Conservation (phyloP, 1,140 invertebrate genomes). For the Drosophila pandora region DNA sequence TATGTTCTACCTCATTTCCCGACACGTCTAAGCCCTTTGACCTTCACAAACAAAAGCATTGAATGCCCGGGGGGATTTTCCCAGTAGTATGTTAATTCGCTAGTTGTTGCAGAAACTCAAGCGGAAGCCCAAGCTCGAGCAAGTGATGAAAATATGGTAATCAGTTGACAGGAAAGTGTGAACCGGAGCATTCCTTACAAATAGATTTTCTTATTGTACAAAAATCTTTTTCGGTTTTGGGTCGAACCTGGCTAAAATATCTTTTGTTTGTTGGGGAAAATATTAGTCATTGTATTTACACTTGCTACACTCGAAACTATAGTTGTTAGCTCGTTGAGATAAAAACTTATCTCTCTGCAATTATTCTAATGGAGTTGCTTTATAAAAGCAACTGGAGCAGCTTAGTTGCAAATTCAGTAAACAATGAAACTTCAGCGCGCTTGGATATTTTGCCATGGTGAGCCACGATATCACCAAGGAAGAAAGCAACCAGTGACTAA, state of each 20-base stretch:
- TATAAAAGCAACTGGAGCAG: constrained; percentile 41
- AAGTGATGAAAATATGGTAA: constrained; percentile 59
- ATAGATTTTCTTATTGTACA: constrained; percentile 13
- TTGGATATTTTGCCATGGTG: constrained; percentile 30
- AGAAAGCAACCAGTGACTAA: not conserved
- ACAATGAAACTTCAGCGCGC: constrained; percentile 32
- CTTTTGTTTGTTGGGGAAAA: constrained; percentile 6
- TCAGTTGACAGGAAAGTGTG: constrained; percentile 42
- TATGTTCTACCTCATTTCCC: constrained; percentile 9
- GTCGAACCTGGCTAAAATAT: constrained; percentile 1
- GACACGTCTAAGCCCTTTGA: constrained; percentile 31
- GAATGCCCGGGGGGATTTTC: constrained; percentile 27
- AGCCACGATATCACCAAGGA: constrained; percentile 1
- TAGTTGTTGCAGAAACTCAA: constrained; percentile 20
- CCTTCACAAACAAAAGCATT: constrained; percentile 32
- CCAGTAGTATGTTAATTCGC: constrained; percentile 57
- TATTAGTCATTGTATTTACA: constrained; percentile 11
- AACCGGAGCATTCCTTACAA: not conserved
- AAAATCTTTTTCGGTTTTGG: not conserved
- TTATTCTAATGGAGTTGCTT: constrained; percentile 21
- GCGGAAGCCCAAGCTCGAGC: constrained; percentile 15
- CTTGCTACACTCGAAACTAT: constrained; percentile 10
- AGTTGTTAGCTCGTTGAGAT: constrained; percentile 8
- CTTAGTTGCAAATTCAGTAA: constrained; percentile 2
- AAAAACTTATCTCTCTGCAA: constrained; percentile 34